phyloP scores from a whole-genome alignment of 2,113 vertebrate genomes.

The Nothocercus nigrocapillus region DNA sequence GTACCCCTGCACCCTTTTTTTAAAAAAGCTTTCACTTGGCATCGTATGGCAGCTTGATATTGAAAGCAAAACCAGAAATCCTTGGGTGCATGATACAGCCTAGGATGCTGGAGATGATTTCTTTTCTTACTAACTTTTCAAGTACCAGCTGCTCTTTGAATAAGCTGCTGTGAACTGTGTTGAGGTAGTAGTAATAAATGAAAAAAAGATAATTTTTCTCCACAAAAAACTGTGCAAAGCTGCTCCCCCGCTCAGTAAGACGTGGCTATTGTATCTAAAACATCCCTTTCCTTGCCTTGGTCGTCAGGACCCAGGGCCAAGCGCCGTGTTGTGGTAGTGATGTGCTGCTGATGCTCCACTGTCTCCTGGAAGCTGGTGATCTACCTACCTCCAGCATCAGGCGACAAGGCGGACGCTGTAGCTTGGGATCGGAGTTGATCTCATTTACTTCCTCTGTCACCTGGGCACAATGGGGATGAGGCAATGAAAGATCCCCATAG shows the following conservation, averaged over 20 bases:
- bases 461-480: not conserved
- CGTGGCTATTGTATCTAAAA: not conserved
- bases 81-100: not conserved
- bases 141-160: not conserved
- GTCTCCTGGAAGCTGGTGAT: not conserved
- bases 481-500: not conserved
- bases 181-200: not conserved
- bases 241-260: not conserved
- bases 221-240: not conserved
- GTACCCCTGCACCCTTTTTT: not conserved
- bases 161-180: not conserved
- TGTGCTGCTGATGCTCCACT: not conserved
- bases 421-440: not conserved
- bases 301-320: not conserved
- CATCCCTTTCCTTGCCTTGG: not conserved
- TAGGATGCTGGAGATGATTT: not conserved
- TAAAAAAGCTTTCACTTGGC: not conserved
- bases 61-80: not conserved
- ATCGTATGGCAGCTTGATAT: not conserved
- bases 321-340: not conserved
- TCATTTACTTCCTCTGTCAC: not conserved
- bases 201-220: not conserved
- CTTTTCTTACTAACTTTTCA: no score
- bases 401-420: not conserved
- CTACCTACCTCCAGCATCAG: accelerated